Base-by-base conservation (phyloP, 2,113 vertebrate species). In the Nycticorax nycticorax region DNA sequence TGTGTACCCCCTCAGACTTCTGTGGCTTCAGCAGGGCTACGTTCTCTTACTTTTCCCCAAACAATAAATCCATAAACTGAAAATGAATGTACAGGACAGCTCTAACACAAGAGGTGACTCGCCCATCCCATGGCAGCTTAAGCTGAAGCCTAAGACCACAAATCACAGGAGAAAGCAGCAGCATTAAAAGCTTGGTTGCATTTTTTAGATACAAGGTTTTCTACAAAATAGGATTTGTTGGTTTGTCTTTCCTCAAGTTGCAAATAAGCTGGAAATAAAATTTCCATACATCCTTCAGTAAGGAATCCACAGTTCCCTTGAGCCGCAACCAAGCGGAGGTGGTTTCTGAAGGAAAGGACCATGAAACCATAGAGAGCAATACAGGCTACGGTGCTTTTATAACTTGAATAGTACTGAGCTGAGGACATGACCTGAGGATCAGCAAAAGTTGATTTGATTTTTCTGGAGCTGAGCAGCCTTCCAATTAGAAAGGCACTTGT, bases 231-330 rank as follows among this genome's bases (percentile, higher is more conserved):
- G 35, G 47, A n/a, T 57, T 85, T 64, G 21, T 64, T 85, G 85
- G 83, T 95, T 89, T 93, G 73, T 85, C 88, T 97, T 93, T 77
- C 88, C 79, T 96, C 76, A 81, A 81, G 72, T 55, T 71, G 52
- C 71, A 92, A 26, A 90, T 69, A 83, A 85, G 55, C 45, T 3
- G 14, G 85, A 84, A 94, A 53, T 88, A 85, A 81, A 84, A 60
- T 75, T 78, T 56, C 76, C 20, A 2, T 88, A 3, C 32, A 24
- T 63, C 64, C 45, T 75, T 78, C 52, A n/a, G 73, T 24, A 79
- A 45, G 64, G 79, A 93, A 89, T 93, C 83, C 91, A 17, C 81
- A 63, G 71, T 24, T 93, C 62, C 82, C 67, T 80, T 26, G 88
- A 88, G 85, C 28, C 45, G 2, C 67, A 53, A 1, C 23, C 48